Base-by-base conservation (phyloP, 2,888 invertebrate genomes). In the Drosophila monieri region DNA sequence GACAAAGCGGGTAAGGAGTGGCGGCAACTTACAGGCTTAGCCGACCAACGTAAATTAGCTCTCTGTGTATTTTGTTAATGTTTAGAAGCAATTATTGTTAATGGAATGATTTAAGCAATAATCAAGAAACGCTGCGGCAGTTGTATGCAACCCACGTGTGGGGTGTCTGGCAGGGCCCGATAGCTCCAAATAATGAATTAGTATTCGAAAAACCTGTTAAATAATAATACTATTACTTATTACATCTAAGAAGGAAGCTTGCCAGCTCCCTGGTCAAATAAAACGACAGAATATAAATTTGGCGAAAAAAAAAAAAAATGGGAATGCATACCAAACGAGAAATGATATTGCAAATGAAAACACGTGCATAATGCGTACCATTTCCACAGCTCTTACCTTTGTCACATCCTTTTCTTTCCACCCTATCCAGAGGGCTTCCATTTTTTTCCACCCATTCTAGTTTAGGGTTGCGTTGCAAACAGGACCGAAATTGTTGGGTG, bases 401-500 rank as follows among this genome's bases (percentile, higher is more conserved):
- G 25, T 10, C 32, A 18, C 39, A 14, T 18, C 39, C 14, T 53
- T 48, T 39, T 37, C 30, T 8, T 37, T 47, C 35, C 48, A 47
- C 15, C 32, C 39, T 37, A 23, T 6, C 37, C 25, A 23, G 21
- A 23, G 18, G 0, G 30, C 15, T 25, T 8, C 6, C 0, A 9
- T 0, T 18, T 23, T 27, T 61, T 44, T 32, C 23, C 25, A 12
- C 37, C 54, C 52, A 32, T 30, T 18, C 14, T 12, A 15, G n/a
- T 30, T 32, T 48, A 32, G 64, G 49, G 66, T 67, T 44, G 68
- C 53, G 53, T 53, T 39, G 43, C 41, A 60, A 69, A 43, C 48
- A 47, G 35, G 32, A 23, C 48, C 53, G 68, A 74, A 69, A 69
- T 78, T 86, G 87, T 88, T 87, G 88, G 87, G 88, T 88, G 88